Evolutionary conservation across 2,113 vertebrate genomes (phyloP), one percentile per base, ranked within the genome.

Genomic region (Bos indicus): DNA sequence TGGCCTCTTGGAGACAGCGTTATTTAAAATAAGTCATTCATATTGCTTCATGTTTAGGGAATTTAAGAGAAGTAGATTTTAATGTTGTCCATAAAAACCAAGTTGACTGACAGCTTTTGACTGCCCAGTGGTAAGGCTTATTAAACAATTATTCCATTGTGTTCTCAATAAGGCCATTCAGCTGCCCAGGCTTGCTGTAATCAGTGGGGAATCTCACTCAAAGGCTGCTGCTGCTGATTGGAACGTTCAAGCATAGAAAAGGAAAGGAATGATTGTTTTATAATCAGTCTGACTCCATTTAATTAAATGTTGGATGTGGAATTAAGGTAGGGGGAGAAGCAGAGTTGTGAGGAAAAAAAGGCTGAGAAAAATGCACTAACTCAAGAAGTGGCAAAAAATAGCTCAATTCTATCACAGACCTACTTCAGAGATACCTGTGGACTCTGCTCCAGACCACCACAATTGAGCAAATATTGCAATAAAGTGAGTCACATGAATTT

Each of bases 51-150:
- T 97, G 57, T 97, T 93, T 83, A 94, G 19, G 46, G 13, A 54
- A n/a, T 91, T 95, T 95, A 87, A 95, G 52, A 90, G 71, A 97
- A 71, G 71, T 87, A 60, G 33, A 82, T 96, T 96, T 91, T 25
- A 93, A 83, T 88, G 40, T 51, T 67, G n/a, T 82, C 82, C 83
- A 16, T 88, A 28, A 88, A 97, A 95, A 26, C 13, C 15, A 94
- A 62, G 30, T 36, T 94, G 74, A 96, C 15, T 71, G 97, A 90
- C 80, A 80, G 54, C n/a, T 90, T 89, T 71, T 62, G 83, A 81
- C 64, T 95, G n/a, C 81, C 40, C 26, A 40, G 33, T 57, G 30
- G 36, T 64, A 88, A 96, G 36, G 33, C 81, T 95, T 78, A 46
- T 59, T 77, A 92, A 89, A 95, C 85, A 92, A 62, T 82, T 85